Percentiles rank a stretch among this genome's conserved stretches.
Conservation (phyloP, 2,797 vertebrate species). For the Neosilurus mollespiculum region DNA sequence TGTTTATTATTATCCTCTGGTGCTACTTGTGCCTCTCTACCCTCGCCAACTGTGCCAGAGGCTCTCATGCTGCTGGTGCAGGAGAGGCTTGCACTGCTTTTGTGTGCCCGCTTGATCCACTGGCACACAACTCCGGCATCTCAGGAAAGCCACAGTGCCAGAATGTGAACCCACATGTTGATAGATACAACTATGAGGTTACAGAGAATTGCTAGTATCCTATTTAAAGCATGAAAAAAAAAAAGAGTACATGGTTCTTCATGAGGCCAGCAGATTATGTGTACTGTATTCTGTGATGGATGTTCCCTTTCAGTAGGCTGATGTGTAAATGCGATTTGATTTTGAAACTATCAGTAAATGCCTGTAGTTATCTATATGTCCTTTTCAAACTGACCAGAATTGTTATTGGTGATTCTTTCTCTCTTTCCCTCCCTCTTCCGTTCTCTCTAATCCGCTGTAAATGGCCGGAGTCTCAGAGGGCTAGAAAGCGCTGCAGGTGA, state of each 20-base stretch:
- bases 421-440: constrained; percentile 23
- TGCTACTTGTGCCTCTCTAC: constrained; percentile 42
- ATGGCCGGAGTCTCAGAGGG: constrained; percentile 76
- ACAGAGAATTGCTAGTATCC: not conserved
- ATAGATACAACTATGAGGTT: constrained; percentile 3
- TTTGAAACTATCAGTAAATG: constrained; percentile 12
- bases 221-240: not conserved
- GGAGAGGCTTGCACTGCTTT: constrained; percentile 42
- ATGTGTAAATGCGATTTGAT: constrained; percentile 24
- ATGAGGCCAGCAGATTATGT: not conserved
- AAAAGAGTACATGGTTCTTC: constrained; percentile 1
- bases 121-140: constrained; percentile 28
- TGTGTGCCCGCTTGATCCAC: constrained; percentile 53
- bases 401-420: constrained; percentile 20
- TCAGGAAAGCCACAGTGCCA: constrained; percentile 11
- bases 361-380: constrained; percentile 9
- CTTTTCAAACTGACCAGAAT: constrained; percentile 28
- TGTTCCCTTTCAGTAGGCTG: not conserved
- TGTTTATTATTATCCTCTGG: not conserved
- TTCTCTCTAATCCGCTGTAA: constrained; percentile 73
- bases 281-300: not conserved
- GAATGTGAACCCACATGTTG: constrained; percentile 40
- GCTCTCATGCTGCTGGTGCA: not conserved
- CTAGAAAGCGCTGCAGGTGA: constrained; percentile 77
- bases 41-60: not conserved